These are phyloP conservation scores for Epicampocera succincta DNA, from an alignment of 2,888 invertebrate species.

Conservation along the genomic window DNA sequence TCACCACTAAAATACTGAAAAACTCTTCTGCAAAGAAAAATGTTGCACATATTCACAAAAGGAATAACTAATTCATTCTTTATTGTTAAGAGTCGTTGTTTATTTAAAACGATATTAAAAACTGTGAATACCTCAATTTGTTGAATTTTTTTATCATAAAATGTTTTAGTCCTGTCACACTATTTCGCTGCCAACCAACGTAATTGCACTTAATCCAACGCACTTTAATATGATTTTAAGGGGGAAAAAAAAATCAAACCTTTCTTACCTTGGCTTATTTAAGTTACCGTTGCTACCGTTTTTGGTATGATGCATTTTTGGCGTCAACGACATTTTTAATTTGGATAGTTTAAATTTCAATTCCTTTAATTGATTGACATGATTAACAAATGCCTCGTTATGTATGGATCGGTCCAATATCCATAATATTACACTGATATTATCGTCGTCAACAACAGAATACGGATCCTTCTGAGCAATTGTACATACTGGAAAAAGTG, in stretches of 20 bases:
- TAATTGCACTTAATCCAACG: no score
- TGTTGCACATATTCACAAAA: no score
- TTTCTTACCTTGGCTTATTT: slow-evolving; percentile 79
- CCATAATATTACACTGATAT: slow-evolving; percentile 79
- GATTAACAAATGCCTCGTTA: slow-evolving; percentile 80
- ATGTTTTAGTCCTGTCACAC: no score
- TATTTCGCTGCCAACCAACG: no score
- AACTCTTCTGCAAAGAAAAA: no score
- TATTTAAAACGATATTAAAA: no score
- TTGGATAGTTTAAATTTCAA: slow-evolving; percentile 80
- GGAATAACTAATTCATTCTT: no score
- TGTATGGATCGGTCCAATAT: slow-evolving; percentile 80
- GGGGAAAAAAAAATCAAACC: background rate
- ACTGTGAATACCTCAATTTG: no score
- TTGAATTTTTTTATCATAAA: no score
- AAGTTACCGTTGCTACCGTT: slow-evolving; percentile 75
- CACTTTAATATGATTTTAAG: background rate
- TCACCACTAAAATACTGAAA: no score
- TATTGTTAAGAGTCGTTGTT: no score
- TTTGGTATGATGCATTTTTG: slow-evolving; percentile 79
- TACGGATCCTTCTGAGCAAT: slow-evolving; percentile 77
- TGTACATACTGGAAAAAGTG: slow-evolving; percentile 72
- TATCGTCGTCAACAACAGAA: slow-evolving; percentile 79
- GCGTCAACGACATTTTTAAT: slow-evolving; percentile 79
- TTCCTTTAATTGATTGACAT: slow-evolving; percentile 80